These are phyloP conservation scores for Callyntrura guangdongensis DNA, from an alignment of 2,888 invertebrate genomes.

Conservation along the genomic window DNA sequence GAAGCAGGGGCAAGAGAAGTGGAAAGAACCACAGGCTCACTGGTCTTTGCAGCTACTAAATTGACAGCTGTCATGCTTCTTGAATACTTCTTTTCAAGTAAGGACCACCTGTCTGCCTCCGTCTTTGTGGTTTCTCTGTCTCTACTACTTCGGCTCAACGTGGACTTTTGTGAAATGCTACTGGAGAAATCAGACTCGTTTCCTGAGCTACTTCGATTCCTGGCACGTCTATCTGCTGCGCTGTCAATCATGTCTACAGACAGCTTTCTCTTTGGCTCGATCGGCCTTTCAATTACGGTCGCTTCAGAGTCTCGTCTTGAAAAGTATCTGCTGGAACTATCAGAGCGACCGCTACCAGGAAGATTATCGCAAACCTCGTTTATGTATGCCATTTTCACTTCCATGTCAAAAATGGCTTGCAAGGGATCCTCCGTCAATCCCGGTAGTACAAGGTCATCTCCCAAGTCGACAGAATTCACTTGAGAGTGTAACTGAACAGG, in stretches of 20 bases:
- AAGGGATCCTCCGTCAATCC: constrained; percentile 83
- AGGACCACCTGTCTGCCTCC: constrained; percentile 83
- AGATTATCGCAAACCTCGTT: constrained; percentile 84
- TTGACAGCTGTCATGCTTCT: constrained; percentile 84
- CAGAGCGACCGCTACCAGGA: constrained; percentile 76
- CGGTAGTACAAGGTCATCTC: constrained; percentile 79
- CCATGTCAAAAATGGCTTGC: constrained; percentile 84
- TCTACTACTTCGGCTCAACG: constrained; percentile 61
- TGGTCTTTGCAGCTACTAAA: constrained; percentile 68
- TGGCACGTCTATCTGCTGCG: constrained; percentile 80
- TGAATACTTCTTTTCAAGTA: constrained; percentile 85
- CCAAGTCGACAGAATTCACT: constrained; percentile 81
- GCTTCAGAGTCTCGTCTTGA: constrained; percentile 83
- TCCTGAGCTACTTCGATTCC: constrained; percentile 83
- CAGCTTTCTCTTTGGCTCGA: constrained; percentile 79
- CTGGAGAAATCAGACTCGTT: constrained; percentile 84
- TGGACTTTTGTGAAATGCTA: constrained; percentile 72
- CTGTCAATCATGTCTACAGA: constrained; percentile 78
- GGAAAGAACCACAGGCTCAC: constrained; percentile 73
- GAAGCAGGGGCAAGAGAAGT: constrained; percentile 79
- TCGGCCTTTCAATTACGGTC: constrained; percentile 84
- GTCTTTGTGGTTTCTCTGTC: constrained; percentile 61
- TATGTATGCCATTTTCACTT: constrained; percentile 84
- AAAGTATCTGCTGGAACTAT: constrained; percentile 78
- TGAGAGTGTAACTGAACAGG: constrained; percentile 76